Evolutionary conservation across 1,140 invertebrate genomes (phyloP), one percentile per base, ranked within the genome.

Genomic region (Littorina saxatilis): DNA sequence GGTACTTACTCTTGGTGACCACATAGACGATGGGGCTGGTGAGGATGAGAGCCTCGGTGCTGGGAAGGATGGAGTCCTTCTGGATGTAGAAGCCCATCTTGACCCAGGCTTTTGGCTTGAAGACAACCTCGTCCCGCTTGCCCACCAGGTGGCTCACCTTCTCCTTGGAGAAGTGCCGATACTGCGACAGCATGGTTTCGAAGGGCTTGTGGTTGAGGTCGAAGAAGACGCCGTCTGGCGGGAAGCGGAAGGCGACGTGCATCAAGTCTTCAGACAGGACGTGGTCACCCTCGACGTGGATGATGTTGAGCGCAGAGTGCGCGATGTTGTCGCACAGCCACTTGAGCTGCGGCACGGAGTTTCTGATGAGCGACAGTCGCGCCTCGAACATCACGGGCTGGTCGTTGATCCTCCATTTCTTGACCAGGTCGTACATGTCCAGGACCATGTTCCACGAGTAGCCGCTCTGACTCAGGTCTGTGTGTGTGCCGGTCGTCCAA

Each of bases 331-430:
- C 90, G 63, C 83, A 88, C 40, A 92, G 82, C 93, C 93, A 92
- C 84, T 91, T 91, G 37, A 93, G 68, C 82, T 90, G 88, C 9
- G 90, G 82, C 9, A 90, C 86, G 55, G 96, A 96, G 82, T 95
- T 94, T 0, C 95, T 95, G 0, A 95, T 86, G 94, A 32, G 96
- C 91, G 52, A 94, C 94, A 35, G 96, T 96, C 96, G 93, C 29
- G 98, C 95, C 0, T 97, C 95, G 89, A 97, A 98, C 3, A 96
- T 97, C 74, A 98, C 94, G 61, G 94, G 93, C 87, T 95, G 95
- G 23, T 93, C 93, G 20, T 86, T 70, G 0, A 95, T 91, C 0
- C 93, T 90, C 58, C 94, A 93, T 20, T 93, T 92, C 39, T 93
- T 92, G 1, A 97, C 91, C 20, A 93, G 86, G 15, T 94, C 88